Conservation (phyloP, 2,113 vertebrate species). For the Spea bombifrons region DNA sequence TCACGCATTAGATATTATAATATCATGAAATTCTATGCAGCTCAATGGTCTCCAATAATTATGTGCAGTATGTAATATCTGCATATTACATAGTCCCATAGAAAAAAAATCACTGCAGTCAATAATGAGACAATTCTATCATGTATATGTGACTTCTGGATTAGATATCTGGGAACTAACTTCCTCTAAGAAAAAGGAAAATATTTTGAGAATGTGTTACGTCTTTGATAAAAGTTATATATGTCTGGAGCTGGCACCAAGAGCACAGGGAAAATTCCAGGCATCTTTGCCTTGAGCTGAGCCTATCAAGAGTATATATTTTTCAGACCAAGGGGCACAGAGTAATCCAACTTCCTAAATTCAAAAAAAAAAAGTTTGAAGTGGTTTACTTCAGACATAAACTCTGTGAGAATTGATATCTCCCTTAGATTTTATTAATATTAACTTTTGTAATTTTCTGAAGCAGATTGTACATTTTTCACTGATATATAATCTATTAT, state of each 20-base stretch:
- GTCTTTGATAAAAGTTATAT: constrained; percentile 29
- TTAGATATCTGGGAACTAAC: constrained; percentile 19
- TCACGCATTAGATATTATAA: too few species aligned
- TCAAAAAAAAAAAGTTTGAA: constrained; percentile 1
- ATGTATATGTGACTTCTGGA: neutral
- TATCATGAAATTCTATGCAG: too few species aligned
- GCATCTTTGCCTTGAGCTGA: constrained; percentile 16
- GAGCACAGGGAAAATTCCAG: constrained; percentile 17
- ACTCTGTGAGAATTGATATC: constrained; percentile 12
- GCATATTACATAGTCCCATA: too few species aligned
- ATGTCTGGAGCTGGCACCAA: constrained; percentile 19
- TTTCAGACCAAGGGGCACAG: constrained; percentile 3
- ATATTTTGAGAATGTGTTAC: constrained; percentile 23
- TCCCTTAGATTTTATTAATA: constrained; percentile 38
- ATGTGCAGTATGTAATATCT: too few species aligned
- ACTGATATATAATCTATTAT: constrained; percentile 27
- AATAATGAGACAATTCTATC: neutral
- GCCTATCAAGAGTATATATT: neutral
- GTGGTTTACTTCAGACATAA: constrained; percentile 10
- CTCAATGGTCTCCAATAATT: too few species aligned
- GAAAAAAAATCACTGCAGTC: too few species aligned
- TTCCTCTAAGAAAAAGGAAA: constrained; percentile 13
- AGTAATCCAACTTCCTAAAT: constrained; percentile 11
- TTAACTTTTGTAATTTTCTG: constrained; percentile 35
- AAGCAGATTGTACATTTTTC: constrained; percentile 21